phyloP scores from a whole-genome alignment of 2,113 vertebrate genomes.

The Ageneiosus marmoratus region DNA sequence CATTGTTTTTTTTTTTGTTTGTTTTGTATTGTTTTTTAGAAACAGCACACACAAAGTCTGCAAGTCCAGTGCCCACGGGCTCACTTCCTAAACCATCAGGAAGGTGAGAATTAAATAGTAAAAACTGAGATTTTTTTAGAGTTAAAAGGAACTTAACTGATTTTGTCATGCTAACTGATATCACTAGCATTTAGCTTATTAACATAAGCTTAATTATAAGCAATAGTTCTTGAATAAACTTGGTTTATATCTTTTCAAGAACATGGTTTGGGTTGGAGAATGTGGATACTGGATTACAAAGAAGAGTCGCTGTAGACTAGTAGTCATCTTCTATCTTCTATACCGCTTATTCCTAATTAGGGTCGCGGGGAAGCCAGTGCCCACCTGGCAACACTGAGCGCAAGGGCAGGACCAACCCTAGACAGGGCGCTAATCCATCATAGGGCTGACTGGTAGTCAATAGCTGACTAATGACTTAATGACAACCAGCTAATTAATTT shows the following conservation, averaged over 20 bases:
- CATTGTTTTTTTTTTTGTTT: too few species aligned
- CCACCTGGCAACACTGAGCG: too few species aligned
- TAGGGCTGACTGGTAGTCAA: neutral
- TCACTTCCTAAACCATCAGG: slow-evolving; percentile 76
- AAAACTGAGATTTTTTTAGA: neutral
- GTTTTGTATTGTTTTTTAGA: slow-evolving; percentile 65
- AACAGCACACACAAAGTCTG: slow-evolving; percentile 73
- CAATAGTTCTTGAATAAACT: neutral
- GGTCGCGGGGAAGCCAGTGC: too few species aligned
- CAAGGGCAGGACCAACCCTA: too few species aligned
- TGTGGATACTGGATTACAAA: neutral
- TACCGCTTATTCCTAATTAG: too few species aligned
- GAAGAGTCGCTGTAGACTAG: neutral
- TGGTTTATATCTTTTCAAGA: too few species aligned
- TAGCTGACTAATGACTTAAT: neutral
- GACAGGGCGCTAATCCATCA: too few species aligned
- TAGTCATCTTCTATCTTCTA: too few species aligned
- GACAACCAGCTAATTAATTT: neutral
- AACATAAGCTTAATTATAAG: neutral
- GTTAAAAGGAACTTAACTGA: too few species aligned
- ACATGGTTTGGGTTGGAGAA: neutral
- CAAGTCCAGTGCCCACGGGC: slow-evolving; percentile 71
- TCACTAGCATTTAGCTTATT: too few species aligned
- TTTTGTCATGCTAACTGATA: neutral
- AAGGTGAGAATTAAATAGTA: slow-evolving; percentile 75